Base-by-base conservation (phyloP, 1,140 invertebrate species). In the Aradophagus sp. region DNA sequence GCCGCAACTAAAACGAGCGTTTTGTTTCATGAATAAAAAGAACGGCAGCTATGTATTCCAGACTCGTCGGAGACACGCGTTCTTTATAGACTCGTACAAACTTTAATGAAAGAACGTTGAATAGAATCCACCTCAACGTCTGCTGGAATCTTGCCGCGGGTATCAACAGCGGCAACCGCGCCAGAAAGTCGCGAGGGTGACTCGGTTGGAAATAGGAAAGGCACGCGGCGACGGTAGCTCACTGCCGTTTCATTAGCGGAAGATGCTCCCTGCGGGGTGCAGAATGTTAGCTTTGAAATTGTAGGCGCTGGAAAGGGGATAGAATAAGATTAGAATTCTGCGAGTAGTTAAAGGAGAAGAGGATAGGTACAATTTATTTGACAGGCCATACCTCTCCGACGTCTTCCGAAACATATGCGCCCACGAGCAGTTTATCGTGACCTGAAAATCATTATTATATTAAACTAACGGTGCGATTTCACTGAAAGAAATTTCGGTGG, bases 181-280 rank as follows among this genome's bases (percentile, higher is more conserved):
- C 68, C 73, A 78, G 79, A 76, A 74, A 81, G 77, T 81, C 76
- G 78, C 78, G 71, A 78, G 78, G 77, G 79, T 81, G 74, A 67
- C 77, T 79, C 53, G 14, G 47, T 71, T 65, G 65, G 45, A 39
- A 76, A 77, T 79, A 77, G 72, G 73, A 73, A 70, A 76, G 81
- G 82, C 83, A 86, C 84, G 84, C 80, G 79, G 80, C 74, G 75
- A 65, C 79, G 78, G 78, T 86, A 86, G 82, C 83, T 86, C 84
- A 86, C 76, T 77, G 75, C 72, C 81, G 79, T 86, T 86, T 86
- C 84, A 86, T 86, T 86, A 86, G 78, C 81, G 78, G 78, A 83
- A 84, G 82, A 85, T 81, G 79, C 81, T 85, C 77, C 81, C 79
- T 75, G 79, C 76, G 80, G 76, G 77, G 65, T 66, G 69, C 65